Conservation (phyloP, 2,797 vertebrate genomes). For the Fundulus diaphanus region DNA sequence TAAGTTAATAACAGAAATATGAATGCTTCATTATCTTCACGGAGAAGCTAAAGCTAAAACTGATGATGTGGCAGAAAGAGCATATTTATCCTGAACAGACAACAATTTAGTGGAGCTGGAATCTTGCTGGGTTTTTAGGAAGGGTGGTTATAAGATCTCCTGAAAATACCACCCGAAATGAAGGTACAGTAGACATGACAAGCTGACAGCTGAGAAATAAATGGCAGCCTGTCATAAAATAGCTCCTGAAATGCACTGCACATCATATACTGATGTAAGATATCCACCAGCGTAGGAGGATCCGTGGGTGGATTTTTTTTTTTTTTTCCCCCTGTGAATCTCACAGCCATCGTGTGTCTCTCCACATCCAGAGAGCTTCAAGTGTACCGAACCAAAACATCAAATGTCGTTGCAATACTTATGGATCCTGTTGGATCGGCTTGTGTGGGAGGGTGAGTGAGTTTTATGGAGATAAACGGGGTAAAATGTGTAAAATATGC, state of each 20-base stretch:
- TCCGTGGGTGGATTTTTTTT: constrained; percentile 51
- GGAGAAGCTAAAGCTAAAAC: constrained; percentile 15
- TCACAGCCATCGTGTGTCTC: constrained; percentile 59
- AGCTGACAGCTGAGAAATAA: constrained; percentile 44
- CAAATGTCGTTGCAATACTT: constrained; percentile 64
- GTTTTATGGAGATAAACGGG: constrained; percentile 62
- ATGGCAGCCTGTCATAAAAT: constrained; percentile 57
- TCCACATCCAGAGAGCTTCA: constrained; percentile 61
- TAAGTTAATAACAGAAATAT: constrained; percentile 20
- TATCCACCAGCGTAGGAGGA: constrained; percentile 65
- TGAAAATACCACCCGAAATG: constrained; percentile 40
- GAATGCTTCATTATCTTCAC: constrained; percentile 22
- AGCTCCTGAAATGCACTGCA: constrained; percentile 58
- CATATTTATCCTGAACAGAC: constrained; percentile 4
- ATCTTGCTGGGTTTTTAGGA: constrained; percentile 34
- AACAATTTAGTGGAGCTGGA: constrained; percentile 18
- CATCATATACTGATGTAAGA: constrained; percentile 62
- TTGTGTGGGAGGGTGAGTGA: constrained; percentile 63
- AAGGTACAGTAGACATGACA: constrained; percentile 30
- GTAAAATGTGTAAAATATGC: constrained; percentile 56
- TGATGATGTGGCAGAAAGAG: constrained; percentile 5
- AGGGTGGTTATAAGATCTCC: not conserved
- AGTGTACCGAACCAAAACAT: constrained; percentile 58
- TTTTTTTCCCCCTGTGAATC: constrained; percentile 42
- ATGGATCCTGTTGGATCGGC: constrained; percentile 34